A percentile compares a stretch with the other conserved stretches of the same genome.
phyloP scores from a whole-genome alignment of 2,888 invertebrate genomes.

The Troides helena region DNA sequence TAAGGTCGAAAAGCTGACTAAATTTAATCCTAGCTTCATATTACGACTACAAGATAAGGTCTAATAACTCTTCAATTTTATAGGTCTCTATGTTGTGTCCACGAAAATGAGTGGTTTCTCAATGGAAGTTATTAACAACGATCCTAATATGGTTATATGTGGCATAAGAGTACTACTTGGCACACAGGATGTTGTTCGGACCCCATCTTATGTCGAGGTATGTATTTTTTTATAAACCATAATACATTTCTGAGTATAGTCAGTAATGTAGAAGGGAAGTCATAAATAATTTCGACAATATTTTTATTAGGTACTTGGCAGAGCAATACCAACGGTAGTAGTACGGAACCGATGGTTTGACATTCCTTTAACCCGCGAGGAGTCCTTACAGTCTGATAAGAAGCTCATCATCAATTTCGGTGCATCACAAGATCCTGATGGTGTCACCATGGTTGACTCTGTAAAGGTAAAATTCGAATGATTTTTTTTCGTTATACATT shows the following conservation, averaged over 20 bases:
- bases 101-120: slow-evolving; percentile 94
- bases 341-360: slow-evolving; percentile 96
- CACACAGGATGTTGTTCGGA: slow-evolving; percentile 87
- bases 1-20: no score
- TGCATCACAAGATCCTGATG: slow-evolving; percentile 91
- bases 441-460: slow-evolving; percentile 95
- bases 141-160: slow-evolving; percentile 93
- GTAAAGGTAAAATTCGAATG: slow-evolving; percentile 83
- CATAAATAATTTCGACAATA: not conserved
- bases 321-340: slow-evolving; percentile 85
- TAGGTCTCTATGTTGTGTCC: slow-evolving; percentile 95
- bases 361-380: slow-evolving; percentile 95
- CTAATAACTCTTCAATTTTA: slow-evolving; percentile 36
- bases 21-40: no score
- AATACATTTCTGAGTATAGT: not conserved
- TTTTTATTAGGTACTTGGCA: slow-evolving; percentile 81
- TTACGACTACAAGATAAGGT: no score
- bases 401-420: slow-evolving; percentile 91
- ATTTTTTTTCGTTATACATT: slow-evolving; percentile 20
- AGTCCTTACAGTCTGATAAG: slow-evolving; percentile 95
- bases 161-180: slow-evolving; percentile 93
- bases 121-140: slow-evolving; percentile 92
- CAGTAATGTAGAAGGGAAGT: not conserved
- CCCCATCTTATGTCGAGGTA: slow-evolving; percentile 88
- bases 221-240: slow-evolving; percentile 7